A percentile compares a stretch with the other conserved stretches of the same genome.
Conservation (phyloP, 2,888 invertebrate genomes). For the Conistra vaccinii region DNA sequence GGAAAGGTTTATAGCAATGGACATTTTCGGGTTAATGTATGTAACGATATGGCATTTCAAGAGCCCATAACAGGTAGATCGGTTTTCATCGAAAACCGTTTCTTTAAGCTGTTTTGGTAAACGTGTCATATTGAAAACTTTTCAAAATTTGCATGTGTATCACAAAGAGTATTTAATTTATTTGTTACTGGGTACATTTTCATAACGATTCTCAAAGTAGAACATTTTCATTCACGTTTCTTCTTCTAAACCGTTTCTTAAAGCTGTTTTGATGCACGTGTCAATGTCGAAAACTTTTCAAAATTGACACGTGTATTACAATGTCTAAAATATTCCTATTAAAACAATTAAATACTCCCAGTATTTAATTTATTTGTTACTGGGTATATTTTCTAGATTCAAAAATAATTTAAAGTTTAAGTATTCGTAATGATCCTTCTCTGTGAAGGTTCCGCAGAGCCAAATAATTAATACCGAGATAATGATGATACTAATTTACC, state of each 20-base stretch:
- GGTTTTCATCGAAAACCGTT: neutral
- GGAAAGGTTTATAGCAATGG: constrained; percentile 48
- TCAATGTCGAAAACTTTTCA: too few species aligned
- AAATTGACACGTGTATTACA: too few species aligned
- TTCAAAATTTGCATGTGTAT: neutral
- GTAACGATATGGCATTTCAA: constrained; percentile 38
- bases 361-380: too few species aligned
- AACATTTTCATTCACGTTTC: constrained; percentile 13
- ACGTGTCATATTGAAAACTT: neutral
- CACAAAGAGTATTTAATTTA: constrained; percentile 14
- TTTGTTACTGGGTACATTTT: constrained; percentile 7
- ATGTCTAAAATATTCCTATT: too few species aligned
- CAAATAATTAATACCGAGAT: constrained; percentile 39
- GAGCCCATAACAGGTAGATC: constrained; percentile 5
- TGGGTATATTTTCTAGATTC: too few species aligned
- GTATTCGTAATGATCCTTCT: constrained; percentile 29
- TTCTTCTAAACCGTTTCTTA: too few species aligned
- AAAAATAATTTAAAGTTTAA: constrained; percentile 14
- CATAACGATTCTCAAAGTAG: constrained; percentile 9
- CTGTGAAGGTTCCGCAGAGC: constrained; percentile 7
- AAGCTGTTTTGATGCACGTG: too few species aligned
- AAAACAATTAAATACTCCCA: too few species aligned
- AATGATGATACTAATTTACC: constrained; percentile 39
- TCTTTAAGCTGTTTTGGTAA: neutral
- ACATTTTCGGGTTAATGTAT: constrained; percentile 47